Evolutionary conservation across 2,797 vertebrate species (phyloP).

Genomic region (Delichon dasypus): DNA sequence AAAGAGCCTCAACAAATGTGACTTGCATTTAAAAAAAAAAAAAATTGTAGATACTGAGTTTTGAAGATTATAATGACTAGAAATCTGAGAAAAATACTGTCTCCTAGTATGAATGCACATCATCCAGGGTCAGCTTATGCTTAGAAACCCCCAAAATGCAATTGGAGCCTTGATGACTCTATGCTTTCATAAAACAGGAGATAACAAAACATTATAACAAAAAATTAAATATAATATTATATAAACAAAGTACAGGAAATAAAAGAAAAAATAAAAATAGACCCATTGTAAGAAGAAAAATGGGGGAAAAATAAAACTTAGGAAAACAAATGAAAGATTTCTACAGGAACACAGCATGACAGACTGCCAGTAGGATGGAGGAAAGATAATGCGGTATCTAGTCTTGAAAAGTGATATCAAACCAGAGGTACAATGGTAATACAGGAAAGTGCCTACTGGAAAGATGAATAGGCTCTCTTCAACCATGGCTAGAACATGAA

Average conservation of each 20-base stretch:
- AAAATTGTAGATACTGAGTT: background rate
- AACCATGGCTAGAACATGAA: background rate
- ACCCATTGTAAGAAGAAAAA: background rate
- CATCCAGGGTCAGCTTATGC: background rate
- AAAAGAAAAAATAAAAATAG: background rate
- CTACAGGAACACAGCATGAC: background rate
- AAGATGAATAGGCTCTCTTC: background rate
- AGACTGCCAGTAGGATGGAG: background rate
- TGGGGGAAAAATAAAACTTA: rapidly evolving
- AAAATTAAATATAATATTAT: background rate
- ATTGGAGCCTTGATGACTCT: background rate
- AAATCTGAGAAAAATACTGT: background rate
- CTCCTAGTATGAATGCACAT: background rate
- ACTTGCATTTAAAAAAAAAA: background rate
- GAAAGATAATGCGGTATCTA: background rate
- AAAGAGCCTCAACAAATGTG: background rate
- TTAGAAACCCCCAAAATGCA: background rate
- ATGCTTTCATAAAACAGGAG: background rate
- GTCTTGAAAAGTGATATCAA: background rate
- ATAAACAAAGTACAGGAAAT: background rate
- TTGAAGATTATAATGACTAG: background rate
- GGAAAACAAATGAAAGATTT: background rate
- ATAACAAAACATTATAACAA: background rate
- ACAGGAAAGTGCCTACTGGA: background rate
- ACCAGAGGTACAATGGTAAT: background rate